A percentile compares a stretch with the other conserved stretches of the same genome.
phyloP scores from a whole-genome alignment of 2,113 vertebrate genomes.

The Paradoxurus hermaphroditus region DNA sequence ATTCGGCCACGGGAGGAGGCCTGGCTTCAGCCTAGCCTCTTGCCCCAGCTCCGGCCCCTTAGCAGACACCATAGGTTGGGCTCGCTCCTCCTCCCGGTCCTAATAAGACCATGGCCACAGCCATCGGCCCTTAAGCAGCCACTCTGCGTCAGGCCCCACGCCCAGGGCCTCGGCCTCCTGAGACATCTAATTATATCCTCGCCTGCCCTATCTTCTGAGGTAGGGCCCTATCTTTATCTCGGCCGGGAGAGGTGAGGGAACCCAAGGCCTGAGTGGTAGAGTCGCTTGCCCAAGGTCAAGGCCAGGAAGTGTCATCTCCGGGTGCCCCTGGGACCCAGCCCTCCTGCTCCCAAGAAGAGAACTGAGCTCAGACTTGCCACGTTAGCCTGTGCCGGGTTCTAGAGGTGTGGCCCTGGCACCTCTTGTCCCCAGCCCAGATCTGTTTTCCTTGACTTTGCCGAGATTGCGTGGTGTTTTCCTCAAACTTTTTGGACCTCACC shows the following conservation, averaged over 20 bases:
- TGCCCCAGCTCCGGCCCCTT: neutral
- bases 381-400: neutral
- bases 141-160: neutral
- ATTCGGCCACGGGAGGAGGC: neutral
- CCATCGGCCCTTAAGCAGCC: neutral
- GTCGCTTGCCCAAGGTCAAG: conserved; percentile 67
- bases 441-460: neutral
- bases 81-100: neutral
- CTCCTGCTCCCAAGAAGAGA: neutral
- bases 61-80: neutral
- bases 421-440: neutral
- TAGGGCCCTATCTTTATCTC: conserved; percentile 74
- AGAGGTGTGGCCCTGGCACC: neutral
- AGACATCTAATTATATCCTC: conserved; percentile 70
- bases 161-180: conserved; percentile 23
- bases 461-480: neutral
- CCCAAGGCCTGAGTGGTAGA: conserved; percentile 16
- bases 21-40: neutral
- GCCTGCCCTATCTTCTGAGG: conserved; percentile 62
- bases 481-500: neutral
- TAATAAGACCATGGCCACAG: conserved; percentile 52
- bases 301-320: conserved; percentile 45
- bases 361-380: neutral
- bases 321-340: neutral
- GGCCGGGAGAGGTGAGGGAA: conserved; percentile 48